Evolutionary conservation across 2,888 invertebrate species (phyloP).

Genomic region (Prionchulus punctatus): DNA sequence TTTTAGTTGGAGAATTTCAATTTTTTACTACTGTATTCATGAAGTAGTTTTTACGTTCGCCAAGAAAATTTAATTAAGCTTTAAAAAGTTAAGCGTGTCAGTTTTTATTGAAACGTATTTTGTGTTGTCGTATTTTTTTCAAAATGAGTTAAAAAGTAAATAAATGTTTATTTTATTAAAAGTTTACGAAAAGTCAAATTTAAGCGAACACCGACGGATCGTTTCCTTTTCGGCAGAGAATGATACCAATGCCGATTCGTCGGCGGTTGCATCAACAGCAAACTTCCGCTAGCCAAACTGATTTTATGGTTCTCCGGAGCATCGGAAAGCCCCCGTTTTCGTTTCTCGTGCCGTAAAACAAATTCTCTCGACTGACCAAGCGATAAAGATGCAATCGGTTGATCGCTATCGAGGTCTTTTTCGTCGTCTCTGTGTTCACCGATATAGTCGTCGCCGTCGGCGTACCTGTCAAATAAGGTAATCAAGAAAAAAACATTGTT

Average conservation of each 20-base stretch:
- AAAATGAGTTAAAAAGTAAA: too few species aligned
- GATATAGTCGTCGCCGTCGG: constrained; percentile 51
- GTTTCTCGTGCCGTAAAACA: constrained; percentile 44
- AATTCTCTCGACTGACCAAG: constrained; percentile 50
- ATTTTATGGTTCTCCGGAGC: constrained; percentile 42
- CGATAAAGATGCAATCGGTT: constrained; percentile 52
- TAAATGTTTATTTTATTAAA: too few species aligned
- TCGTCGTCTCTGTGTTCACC: constrained; percentile 57
- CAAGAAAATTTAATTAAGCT: too few species aligned
- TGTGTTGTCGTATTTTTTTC: too few species aligned
- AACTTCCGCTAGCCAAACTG: constrained; percentile 48
- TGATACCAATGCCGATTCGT: constrained; percentile 56
- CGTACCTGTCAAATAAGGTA: too few species aligned
- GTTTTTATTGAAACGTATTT: too few species aligned
- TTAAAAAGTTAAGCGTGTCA: too few species aligned
- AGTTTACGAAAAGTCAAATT: constrained; percentile 48
- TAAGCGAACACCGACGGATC: constrained; percentile 43
- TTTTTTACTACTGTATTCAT: too few species aligned
- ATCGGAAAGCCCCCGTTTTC: constrained; percentile 32
- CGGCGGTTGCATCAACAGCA: constrained; percentile 53
- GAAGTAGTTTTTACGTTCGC: too few species aligned
- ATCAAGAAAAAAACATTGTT: too few species aligned
- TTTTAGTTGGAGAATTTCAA: too few species aligned
- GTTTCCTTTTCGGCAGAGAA: constrained; percentile 47
- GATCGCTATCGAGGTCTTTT: constrained; percentile 45